These are phyloP conservation scores for Spheniscus mendiculus DNA, from an alignment of 2,113 vertebrate species.

Conservation along the genomic window DNA sequence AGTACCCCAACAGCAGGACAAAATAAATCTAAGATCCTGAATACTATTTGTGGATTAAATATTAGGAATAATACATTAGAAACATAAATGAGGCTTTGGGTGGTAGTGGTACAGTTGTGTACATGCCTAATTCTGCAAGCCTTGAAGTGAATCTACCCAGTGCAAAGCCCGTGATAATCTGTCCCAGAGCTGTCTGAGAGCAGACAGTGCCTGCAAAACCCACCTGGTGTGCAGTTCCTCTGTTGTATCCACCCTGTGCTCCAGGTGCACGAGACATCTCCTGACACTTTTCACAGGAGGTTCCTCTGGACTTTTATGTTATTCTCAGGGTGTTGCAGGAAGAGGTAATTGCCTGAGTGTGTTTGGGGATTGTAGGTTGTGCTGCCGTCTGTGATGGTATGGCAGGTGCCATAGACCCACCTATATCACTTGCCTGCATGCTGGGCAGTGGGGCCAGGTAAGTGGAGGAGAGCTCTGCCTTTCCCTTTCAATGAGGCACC, in stretches of 20 bases:
- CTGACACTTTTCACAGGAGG: background rate
- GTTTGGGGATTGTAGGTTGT: background rate
- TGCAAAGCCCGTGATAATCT: background rate
- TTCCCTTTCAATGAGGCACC: accelerated
- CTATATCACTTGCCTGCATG: background rate
- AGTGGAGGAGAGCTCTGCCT: background rate
- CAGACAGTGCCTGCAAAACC: no score
- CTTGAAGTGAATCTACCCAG: background rate
- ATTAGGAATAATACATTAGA: background rate
- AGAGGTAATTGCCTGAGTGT: background rate
- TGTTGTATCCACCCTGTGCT: background rate
- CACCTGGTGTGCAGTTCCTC: background rate
- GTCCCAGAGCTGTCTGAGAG: background rate
- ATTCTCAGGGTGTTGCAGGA: background rate
- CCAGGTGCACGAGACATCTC: background rate
- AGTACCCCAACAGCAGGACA: background rate
- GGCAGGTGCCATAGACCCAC: accelerated
- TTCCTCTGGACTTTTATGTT: background rate
- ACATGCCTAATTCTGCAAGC: background rate
- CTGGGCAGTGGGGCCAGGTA: accelerated
- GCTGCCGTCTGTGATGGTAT: background rate
- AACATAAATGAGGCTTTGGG: background rate
- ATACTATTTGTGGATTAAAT: background rate
- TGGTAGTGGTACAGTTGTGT: background rate
- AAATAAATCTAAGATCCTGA: background rate